Evolutionary conservation across 2,888 invertebrate genomes (phyloP).

Genomic region (Lamproptera curius): DNA sequence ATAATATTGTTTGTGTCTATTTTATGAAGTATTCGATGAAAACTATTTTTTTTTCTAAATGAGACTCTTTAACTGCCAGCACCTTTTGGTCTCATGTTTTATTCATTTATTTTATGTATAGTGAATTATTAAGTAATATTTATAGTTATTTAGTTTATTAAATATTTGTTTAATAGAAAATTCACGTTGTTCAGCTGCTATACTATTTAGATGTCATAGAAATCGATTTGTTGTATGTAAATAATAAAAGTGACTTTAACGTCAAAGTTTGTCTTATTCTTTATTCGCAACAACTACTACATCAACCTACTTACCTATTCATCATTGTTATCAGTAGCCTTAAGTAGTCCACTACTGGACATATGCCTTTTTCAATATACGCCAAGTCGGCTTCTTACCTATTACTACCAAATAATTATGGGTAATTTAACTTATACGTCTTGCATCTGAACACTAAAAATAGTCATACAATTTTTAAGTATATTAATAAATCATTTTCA

Average conservation of each 20-base stretch:
- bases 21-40: neutral
- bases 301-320: too few relatives aligned
- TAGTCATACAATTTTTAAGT: too few relatives aligned
- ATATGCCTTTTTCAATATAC: too few relatives aligned
- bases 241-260: constrained; percentile 35
- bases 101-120: neutral
- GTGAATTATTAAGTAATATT: constrained; percentile 12
- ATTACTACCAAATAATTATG: too few relatives aligned
- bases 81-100: neutral
- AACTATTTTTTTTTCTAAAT: neutral
- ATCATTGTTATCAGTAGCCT: too few relatives aligned
- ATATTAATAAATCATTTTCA: too few relatives aligned
- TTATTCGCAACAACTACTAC: too few relatives aligned
- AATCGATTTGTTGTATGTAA: constrained; percentile 62
- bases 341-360: too few relatives aligned
- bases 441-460: too few relatives aligned
- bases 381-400: too few relatives aligned
- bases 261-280: constrained; percentile 16
- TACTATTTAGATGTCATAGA: constrained; percentile 37
- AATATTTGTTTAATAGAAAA: constrained; percentile 21
- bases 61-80: constrained; percentile 15
- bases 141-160: neutral
- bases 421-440: too few relatives aligned
- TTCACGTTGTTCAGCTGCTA: constrained; percentile 50
- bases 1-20: neutral